Conservation (phyloP, 1,140 invertebrate genomes). For the Dendroctonus ponderosae region DNA sequence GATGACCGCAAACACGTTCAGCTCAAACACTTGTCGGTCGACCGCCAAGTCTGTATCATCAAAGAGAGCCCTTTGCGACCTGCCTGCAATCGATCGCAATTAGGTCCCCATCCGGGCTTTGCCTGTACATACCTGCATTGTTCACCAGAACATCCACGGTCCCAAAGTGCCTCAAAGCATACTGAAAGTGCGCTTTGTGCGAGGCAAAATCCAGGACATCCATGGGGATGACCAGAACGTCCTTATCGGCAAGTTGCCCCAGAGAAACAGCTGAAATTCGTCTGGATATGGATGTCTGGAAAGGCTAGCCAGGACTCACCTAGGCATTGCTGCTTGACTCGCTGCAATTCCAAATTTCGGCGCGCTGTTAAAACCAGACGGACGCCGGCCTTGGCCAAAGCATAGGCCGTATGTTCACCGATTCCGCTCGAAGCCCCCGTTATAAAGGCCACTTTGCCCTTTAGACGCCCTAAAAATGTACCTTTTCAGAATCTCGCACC, state of each 20-base stretch:
- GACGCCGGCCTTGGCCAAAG: slow-evolving; percentile 67
- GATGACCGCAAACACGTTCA: slow-evolving; percentile 78
- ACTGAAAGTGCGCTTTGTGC: slow-evolving; percentile 64
- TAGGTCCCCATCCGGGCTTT: neutral
- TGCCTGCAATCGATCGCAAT: slow-evolving; percentile 19
- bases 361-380: slow-evolving; percentile 77
- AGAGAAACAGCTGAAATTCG: slow-evolving; percentile 49
- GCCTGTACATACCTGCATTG: slow-evolving; percentile 64
- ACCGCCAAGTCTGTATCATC: slow-evolving; percentile 73
- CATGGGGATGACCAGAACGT: slow-evolving; percentile 70
- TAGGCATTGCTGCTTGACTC: slow-evolving; percentile 70
- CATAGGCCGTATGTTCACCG: slow-evolving; percentile 74
- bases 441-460: slow-evolving; percentile 82
- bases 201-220: slow-evolving; percentile 64
- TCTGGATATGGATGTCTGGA: neutral
- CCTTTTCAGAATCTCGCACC: neutral
- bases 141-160: slow-evolving; percentile 75
- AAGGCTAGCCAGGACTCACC: slow-evolving; percentile 46
- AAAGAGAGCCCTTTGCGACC: slow-evolving; percentile 77
- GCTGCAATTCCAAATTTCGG: slow-evolving; percentile 66
- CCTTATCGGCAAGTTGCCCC: slow-evolving; percentile 56
- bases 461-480: slow-evolving; percentile 54
- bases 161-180: slow-evolving; percentile 71
- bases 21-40: slow-evolving; percentile 75
- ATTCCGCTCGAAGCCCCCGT: slow-evolving; percentile 89